Base-by-base conservation (phyloP, 2,797 vertebrate species). In the Peromyscus melanophrys region DNA sequence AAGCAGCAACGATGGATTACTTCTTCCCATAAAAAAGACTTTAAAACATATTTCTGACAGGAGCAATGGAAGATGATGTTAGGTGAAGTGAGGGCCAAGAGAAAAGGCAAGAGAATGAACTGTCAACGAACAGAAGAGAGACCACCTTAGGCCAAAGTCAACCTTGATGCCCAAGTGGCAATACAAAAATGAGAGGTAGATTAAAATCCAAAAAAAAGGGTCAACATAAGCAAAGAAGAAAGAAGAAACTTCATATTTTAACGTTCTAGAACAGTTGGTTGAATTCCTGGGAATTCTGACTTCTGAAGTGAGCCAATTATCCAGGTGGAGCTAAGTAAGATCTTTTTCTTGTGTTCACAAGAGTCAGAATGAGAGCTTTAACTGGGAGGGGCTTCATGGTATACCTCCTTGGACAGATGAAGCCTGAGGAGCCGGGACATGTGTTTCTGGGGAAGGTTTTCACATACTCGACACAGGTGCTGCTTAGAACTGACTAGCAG, bases 111-210 rank as follows among this genome's bases (percentile, higher is more conserved):
- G 78, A 89, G 89, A 92, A 77, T 37, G 19, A 14, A 37, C n/a
- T 83, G 29, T 73, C 85, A 49, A 29, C 1, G 6, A 81, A 87
- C 1, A 92, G 75, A 29, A 76, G 80, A 92, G 83, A 89, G 4
- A 31, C 83, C 83, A 77, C 52, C 81, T 90, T 55, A 96, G 94
- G 65, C 55, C 73, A 17, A 86, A 90, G 78, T 77, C 82, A 96
- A 95, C 80, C 90, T 55, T 19, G n/a, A 92, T 49, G 57, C 46
- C 61, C 82, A 93, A 89, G 85, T 73, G 85, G 93, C 90, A 92
- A 96, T 4, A 83, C 61, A 94, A 78, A 94, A 95, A 90, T 14
- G 90, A 93, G 89, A 98, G 98, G 98, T 98, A 98, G 98, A 97
- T 97, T 96, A 96, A 96, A 97, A 95, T 96, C 91, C 93, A 97